Base-by-base conservation (phyloP, 2,888 invertebrate species). In the Perizoma affinitatum region DNA sequence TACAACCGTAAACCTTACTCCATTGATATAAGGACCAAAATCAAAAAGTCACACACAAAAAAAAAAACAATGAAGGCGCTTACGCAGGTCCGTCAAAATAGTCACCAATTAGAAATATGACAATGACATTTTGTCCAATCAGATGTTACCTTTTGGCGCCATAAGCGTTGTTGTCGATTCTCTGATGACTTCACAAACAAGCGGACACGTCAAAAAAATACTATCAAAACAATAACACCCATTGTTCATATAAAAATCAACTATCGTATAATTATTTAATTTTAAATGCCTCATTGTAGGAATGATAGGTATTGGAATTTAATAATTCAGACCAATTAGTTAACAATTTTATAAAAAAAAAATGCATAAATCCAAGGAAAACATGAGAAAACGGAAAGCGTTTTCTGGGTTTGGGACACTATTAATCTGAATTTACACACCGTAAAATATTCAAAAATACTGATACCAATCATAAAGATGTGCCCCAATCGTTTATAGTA, bases 231-330 rank as follows among this genome's bases (percentile, higher is more conserved):
- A 69, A 70, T 70, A 57, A 66, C 65, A 65, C 62, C 61, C 74
- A 73, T 62, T 71, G 69, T 66, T 65, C 56, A 72, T 70, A 68
- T 45, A 66, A 62, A 49, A 59, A 71, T 64, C 34, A 54, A 56
- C 43, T 44, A 54, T 58, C n/a, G 47, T 51, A 60, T 40, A 47
- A 52, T 54, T 41, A 62, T 49, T 6, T 53, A 50, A 42, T 68
- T 74, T 74, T 81, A 84, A 85, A 85, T 84, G 85, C 86, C 74
- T 80, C 76, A 11, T 67, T 71, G 72, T 74, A 73, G 85, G 84
- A 86, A 85, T 86, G 83, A 78, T 77, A 66, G 53, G 61, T 68
- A 69, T 65, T 72, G 69, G 71, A 77, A 75, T 69, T 63, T 54
- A 58, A 73, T 63, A 45, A 57, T 60, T 70, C 70, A 72, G 69